These are phyloP conservation scores for Campylomormyrus tamandua DNA, from an alignment of 2,113 vertebrate species.

Conservation along the genomic window DNA sequence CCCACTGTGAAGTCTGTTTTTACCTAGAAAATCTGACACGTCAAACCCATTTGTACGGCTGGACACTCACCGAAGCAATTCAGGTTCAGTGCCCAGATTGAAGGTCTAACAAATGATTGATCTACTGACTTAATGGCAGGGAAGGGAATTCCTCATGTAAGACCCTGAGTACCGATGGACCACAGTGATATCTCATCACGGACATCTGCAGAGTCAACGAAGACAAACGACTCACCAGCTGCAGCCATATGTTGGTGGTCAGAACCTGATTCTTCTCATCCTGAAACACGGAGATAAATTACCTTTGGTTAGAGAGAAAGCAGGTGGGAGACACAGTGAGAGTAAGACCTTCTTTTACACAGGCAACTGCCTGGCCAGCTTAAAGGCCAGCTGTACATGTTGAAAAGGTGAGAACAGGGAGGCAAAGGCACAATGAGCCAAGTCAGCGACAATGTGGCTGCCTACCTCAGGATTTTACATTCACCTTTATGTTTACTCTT, in stretches of 20 bases:
- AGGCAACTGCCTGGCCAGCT: background rate
- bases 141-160: background rate
- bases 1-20: background rate
- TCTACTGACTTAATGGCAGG: background rate
- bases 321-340: background rate
- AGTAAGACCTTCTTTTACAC: background rate
- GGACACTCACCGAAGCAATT: background rate
- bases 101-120: background rate
- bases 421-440: background rate
- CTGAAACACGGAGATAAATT: conserved; percentile 47
- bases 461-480: background rate
- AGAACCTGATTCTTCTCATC: conserved; percentile 91
- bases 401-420: background rate
- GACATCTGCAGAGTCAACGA: background rate
- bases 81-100: background rate
- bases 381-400: background rate
- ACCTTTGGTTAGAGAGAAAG: background rate
- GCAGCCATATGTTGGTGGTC: conserved; percentile 88
- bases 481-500: background rate
- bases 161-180: background rate
- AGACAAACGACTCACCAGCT: conserved; percentile 66
- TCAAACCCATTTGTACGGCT: background rate
- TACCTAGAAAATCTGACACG: background rate
- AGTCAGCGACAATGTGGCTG: background rate
- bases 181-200: background rate